Base-by-base conservation (phyloP, 2,113 vertebrate genomes). In the Menidia beryllina region DNA sequence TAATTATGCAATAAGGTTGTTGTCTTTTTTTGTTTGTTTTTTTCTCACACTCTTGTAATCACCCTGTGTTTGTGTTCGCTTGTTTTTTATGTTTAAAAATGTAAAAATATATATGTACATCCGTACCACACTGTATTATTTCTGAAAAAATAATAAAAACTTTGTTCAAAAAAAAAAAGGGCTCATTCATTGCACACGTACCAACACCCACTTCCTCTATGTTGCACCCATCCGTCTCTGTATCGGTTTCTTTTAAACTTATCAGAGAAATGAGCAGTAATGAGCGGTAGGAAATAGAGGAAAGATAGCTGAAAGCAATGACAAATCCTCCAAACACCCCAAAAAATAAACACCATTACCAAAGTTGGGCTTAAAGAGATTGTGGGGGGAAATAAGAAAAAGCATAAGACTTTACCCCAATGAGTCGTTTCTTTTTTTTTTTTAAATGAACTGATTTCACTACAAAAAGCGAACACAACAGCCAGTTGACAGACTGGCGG, bases 161-260 rank as follows among this genome's bases (percentile, higher is more conserved):
- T n/a, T n/a, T n/a, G n/a, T n/a, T n/a, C n/a, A n/a, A n/a, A n/a
- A n/a, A n/a, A n/a, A n/a, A 52, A 39, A 49, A 17, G 47, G 11
- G 2, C 45, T 64, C 69, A 80, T 82, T 64, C 43, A 52, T 34
- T n/a, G n/a, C n/a, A n/a, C n/a, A n/a, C n/a, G n/a, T n/a, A n/a
- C n/a, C n/a, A 48, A 20, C 43, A 60, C 21, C 57, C 50, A 52
- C 11, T 66, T 14, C 66, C 67, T 54, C 30, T 7, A 7, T 5
- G 19, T 27, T 24, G 52, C 27, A 65, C 23, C 27, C 43, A 43
- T 71, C 56, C 38, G 20, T 41, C 58, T 59, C n/a, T n/a, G n/a
- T 27, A 69, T 20, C 14, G 0, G 57, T 34, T 20, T 45, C 48
- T 53, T 56, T 49, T 39, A 21, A 67, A 55, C 19, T 49, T 14